Conservation (phyloP, 2,113 vertebrate genomes). For the Anthoscopus minutus region DNA sequence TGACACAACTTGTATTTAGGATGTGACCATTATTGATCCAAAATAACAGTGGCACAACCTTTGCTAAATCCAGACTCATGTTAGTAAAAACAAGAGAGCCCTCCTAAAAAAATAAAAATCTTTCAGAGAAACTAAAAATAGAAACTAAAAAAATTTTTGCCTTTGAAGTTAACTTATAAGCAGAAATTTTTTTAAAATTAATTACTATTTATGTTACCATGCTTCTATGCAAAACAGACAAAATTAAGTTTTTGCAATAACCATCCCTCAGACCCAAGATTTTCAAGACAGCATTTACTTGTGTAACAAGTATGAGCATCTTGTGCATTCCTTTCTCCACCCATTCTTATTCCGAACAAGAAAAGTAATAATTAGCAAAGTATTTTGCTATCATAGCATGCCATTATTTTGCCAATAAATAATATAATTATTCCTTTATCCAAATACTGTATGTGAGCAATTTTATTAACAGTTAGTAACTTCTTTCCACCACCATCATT, state of each 20-base stretch:
- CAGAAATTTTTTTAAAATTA: neutral
- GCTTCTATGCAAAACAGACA: neutral
- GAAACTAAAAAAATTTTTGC: neutral
- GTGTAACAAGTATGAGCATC: neutral
- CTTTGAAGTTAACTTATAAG: neutral
- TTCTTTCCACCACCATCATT: neutral
- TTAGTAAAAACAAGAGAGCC: neutral
- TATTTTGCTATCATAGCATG: neutral
- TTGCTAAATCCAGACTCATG: neutral
- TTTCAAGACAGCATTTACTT: neutral
- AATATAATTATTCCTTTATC: neutral
- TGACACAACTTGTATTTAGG: neutral
- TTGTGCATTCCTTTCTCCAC: neutral
- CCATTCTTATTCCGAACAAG: neutral
- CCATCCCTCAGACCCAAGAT: neutral
- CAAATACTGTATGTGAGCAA: neutral
- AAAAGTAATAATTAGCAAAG: neutral
- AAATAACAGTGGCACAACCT: neutral
- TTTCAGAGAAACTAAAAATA: neutral
- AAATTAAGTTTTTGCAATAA: neutral
- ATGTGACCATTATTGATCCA: neutral
- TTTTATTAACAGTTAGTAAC: neutral
- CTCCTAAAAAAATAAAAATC: neutral
- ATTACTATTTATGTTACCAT: neutral
- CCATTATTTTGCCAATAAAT: neutral